Conservation (phyloP, 2,113 vertebrate species). For the Bungarus multicinctus region DNA sequence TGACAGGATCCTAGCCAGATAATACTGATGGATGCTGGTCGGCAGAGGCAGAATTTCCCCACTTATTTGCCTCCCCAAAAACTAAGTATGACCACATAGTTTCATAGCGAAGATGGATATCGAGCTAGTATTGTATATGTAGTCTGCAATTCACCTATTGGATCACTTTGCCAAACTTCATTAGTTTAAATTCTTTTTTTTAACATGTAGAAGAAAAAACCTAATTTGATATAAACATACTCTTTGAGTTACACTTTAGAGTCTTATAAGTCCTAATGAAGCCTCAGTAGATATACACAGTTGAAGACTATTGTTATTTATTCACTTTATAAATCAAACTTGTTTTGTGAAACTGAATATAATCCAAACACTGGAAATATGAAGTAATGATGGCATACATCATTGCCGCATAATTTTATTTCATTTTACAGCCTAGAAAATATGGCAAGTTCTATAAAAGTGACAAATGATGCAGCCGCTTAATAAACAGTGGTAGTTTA, state of each 20-base stretch:
- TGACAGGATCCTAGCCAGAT: no score
- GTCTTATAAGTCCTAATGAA: conserved; percentile 63
- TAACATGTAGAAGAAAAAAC: conserved; percentile 15
- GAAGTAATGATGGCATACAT: conserved; percentile 69
- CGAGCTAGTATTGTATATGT: not conserved
- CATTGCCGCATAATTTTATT: conserved; percentile 69
- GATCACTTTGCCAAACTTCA: conserved; percentile 10
- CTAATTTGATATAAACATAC: conserved; percentile 60
- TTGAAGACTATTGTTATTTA: conserved; percentile 68
- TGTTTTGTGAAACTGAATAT: conserved; percentile 60
- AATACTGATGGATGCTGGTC: no score
- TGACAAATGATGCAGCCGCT: conserved; percentile 67
- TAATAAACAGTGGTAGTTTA: conserved; percentile 68
- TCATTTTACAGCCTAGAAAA: conserved; percentile 70
- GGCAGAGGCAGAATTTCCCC: no score
- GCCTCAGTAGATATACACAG: conserved; percentile 51
- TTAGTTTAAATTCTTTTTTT: conserved; percentile 29
- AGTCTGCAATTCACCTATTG: not conserved
- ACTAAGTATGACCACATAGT: no score
- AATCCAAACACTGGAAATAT: conserved; percentile 66
- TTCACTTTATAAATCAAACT: conserved; percentile 69
- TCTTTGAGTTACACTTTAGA: conserved; percentile 47
- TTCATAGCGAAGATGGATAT: no score
- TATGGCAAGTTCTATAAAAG: conserved; percentile 68
- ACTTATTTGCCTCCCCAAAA: no score